Evolutionary conservation across 92 coral and sea anemone species (phyloP).

Genomic region (Paragorgia papillata): DNA sequence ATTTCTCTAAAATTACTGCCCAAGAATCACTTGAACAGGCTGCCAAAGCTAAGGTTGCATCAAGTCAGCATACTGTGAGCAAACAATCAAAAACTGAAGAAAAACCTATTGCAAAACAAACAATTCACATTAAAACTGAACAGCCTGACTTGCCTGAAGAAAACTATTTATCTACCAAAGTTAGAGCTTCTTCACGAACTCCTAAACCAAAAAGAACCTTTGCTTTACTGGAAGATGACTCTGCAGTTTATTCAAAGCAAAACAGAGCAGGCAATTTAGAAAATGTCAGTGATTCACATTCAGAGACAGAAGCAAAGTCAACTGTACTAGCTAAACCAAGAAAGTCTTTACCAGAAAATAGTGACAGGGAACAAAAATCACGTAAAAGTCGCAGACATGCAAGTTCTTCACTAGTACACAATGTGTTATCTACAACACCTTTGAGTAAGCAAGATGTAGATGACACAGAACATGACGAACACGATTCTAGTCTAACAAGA

Average conservation of each 20-base stretch:
- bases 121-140: background rate
- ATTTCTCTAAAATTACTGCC: slow-evolving; percentile 28
- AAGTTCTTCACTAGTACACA: background rate
- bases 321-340: background rate
- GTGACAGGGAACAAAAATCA: background rate
- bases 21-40: background rate
- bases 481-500: slow-evolving; percentile 9
- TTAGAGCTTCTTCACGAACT: slow-evolving; percentile 75
- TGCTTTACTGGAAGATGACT: slow-evolving; percentile 62
- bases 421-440: slow-evolving; percentile 1
- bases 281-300: background rate
- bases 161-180: slow-evolving; percentile 54
- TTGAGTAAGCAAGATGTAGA: slow-evolving; percentile 13
- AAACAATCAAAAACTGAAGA: slow-evolving; percentile 26
- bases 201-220: slow-evolving; percentile 81
- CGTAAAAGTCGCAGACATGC: background rate
- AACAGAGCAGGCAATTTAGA: background rate
- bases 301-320: background rate
- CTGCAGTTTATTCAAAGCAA: slow-evolving; percentile 16
- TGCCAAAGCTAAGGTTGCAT: background rate
- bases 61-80: background rate
- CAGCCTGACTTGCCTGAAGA: background rate
- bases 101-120: background rate
- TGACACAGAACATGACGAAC: slow-evolving; percentile 7
- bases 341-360: background rate